Base-by-base conservation (phyloP, 2,113 vertebrate species). In the Lycaon pictus region DNA sequence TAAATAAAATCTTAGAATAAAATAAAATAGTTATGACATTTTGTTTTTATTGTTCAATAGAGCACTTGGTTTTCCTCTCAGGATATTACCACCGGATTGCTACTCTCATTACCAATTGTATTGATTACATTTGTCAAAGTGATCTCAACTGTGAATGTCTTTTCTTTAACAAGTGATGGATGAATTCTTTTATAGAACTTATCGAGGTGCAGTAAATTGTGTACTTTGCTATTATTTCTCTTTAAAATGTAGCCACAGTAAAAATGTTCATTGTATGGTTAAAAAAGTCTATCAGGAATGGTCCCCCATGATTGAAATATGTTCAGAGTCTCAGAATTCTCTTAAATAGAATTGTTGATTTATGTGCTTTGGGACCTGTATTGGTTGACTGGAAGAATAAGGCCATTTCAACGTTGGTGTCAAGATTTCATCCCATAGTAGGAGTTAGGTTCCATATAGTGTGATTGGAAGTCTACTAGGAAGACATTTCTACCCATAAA, bases 231-330 rank as follows among this genome's bases (percentile, higher is more conserved):
- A 89, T 87, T 83, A 13, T 25, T 95, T 27, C 2, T 32, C 84
- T 96, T 95, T 81, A 51, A 90, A 97, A 76, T 63, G 0, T 83
- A 96, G 19, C 67, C 85, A 84, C 35, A 25, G 25, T 58, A 79
- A 92, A 97, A 51, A 80, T 88, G 32, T 77, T 96, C 58, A 15
- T 55, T 85, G 55, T 76, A 20, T 92, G 0, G 2, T 2, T 95
- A 94, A 95, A 97, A 97, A 92, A 96, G 51, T 67, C 84, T 85
- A 87, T 17, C 11, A 35, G 69, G 13, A 56, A 58, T n/a, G 15
- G 11, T 80, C 77, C 16, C 43, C 13, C 11, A 35, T 72, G n/a
- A 60, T 23, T 92, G 69, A 29, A 58, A 69, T 83, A n/a, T n/a
- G 32, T 11, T 32, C 48, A 56, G 20, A 43, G 1, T 81, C 81